Percentiles rank a stretch among this genome's conserved stretches.
phyloP scores from a whole-genome alignment of 2,113 vertebrate species.

The Crotalus tigris region DNA sequence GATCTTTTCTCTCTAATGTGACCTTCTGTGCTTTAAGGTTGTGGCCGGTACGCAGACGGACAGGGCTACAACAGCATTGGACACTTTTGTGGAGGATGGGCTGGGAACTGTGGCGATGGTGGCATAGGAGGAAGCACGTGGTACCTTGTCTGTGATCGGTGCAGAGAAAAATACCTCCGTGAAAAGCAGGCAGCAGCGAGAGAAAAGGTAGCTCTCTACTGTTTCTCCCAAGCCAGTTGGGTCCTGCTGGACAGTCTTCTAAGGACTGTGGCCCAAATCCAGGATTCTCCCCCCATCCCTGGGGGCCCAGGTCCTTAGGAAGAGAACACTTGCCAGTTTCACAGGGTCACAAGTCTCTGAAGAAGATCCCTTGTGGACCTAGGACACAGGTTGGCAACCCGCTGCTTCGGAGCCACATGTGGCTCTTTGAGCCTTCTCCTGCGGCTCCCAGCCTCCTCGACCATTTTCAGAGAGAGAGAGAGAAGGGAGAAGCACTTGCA shows the following conservation, averaged over 20 bases:
- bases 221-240: not conserved
- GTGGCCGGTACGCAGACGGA: slow-evolving; percentile 94
- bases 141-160: slow-evolving; percentile 97
- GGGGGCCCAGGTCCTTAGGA: not conserved
- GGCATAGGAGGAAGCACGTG: slow-evolving; percentile 98
- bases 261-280: not conserved
- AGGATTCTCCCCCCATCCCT: not conserved
- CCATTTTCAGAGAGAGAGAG: no score
- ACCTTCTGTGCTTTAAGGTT: slow-evolving; percentile 70
- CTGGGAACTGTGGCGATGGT: slow-evolving; percentile 96
- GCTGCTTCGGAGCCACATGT: no score
- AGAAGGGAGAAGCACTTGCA: no score
- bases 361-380: not conserved
- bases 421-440: no score
- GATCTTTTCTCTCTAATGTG: not conserved
- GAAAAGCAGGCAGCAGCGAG: slow-evolving; percentile 96
- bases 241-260: not conserved
- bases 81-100: slow-evolving; percentile 98
- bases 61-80: slow-evolving; percentile 99
- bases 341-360: not conserved
- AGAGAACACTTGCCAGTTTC: not conserved
- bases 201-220: slow-evolving; percentile 83
- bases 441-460: no score
- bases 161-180: slow-evolving; percentile 95
- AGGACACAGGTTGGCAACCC: no score